A percentile compares a stretch with the other conserved stretches of the same genome.
Conservation (phyloP, 2,113 vertebrate genomes). For the Loxodonta africana region DNA sequence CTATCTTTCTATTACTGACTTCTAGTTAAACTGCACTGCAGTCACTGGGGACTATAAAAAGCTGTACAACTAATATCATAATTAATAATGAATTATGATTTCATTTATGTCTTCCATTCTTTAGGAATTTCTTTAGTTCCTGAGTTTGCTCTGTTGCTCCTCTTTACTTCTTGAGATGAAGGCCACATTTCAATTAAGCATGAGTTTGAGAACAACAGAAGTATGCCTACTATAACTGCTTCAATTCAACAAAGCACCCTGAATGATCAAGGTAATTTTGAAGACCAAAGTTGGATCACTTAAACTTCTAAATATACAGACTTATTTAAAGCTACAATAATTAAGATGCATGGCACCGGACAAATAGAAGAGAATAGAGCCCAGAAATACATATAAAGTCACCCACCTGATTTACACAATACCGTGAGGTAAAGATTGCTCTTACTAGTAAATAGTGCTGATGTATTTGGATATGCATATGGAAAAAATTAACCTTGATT, state of each 20-base stretch:
- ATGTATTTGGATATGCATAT: background rate
- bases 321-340: background rate
- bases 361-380: background rate
- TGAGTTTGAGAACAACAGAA: background rate
- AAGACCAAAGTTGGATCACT: background rate
- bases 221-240: background rate
- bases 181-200: background rate
- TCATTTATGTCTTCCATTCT: no score
- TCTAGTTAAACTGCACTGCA: background rate
- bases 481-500: background rate
- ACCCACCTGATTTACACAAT: background rate
- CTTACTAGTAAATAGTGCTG: background rate
- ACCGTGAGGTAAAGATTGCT: background rate
- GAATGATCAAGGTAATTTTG: background rate
- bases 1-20: background rate
- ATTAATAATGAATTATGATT: background rate
- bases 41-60: constrained; percentile 38
- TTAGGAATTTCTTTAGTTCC: no score
- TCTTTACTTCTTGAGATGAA: no score
- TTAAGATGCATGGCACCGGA: no score
- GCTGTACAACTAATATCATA: background rate
- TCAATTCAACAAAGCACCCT: background rate
- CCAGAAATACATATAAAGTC: background rate
- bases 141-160: no score
- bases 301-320: background rate